phyloP scores from a whole-genome alignment of 1,140 invertebrate genomes.

The Diorhabda sublineata region DNA sequence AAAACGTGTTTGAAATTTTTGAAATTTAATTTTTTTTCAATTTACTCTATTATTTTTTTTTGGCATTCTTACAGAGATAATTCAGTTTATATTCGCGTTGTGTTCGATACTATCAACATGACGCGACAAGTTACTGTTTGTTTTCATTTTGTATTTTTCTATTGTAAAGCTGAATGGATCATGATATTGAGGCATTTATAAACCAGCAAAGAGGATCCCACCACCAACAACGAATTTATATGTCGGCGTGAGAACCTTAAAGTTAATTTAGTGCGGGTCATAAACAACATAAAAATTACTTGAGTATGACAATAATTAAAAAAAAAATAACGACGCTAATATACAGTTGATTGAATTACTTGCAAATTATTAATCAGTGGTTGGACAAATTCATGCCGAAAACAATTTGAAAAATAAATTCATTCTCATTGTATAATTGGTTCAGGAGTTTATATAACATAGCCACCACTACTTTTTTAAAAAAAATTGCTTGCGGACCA shows the following conservation, averaged over 20 bases:
- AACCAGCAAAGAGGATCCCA: background rate
- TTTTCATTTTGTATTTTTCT: slow-evolving; percentile 21
- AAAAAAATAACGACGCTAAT: no score
- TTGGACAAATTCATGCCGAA: no score
- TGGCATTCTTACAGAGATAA: slow-evolving; percentile 20
- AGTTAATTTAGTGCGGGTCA: background rate
- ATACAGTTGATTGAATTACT: no score
- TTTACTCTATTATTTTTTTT: slow-evolving; percentile 1
- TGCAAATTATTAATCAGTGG: no score
- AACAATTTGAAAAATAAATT: no score
- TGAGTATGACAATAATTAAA: no score
- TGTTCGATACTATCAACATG: slow-evolving; percentile 14
- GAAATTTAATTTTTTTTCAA: slow-evolving; percentile 14
- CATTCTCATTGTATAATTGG: no score
- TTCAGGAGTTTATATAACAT: no score
- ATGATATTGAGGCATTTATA: slow-evolving; percentile 17
- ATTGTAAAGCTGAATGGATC: slow-evolving; percentile 20
- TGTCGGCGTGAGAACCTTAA: no score
- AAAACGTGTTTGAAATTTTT: slow-evolving; percentile 8
- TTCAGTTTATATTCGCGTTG: slow-evolving; percentile 14
- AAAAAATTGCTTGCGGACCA: no score
- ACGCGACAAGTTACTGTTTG: slow-evolving; percentile 12
- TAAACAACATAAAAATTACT: background rate
- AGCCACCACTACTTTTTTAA: no score
- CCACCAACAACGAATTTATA: no score